A percentile compares a stretch with the other conserved stretches of the same genome.
Evolutionary conservation across 1,140 invertebrate species (phyloP).

Genomic region (Berghia stephanieae): DNA sequence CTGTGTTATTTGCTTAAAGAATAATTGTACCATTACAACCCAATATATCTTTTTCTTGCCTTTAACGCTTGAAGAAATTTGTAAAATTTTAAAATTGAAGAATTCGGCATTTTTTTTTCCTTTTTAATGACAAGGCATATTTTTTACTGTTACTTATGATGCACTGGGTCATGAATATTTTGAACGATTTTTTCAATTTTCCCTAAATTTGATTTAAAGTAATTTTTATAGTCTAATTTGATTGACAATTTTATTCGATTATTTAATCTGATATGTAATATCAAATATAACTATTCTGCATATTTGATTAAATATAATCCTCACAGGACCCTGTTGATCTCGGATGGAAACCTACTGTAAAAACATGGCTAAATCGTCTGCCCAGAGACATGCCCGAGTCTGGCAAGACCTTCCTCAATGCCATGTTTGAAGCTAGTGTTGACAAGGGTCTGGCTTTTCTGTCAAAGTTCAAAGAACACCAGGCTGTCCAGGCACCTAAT

Average conservation of each 20-base stretch:
- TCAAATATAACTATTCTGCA: background rate
- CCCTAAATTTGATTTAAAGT: too few relatives aligned
- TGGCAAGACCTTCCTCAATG: constrained; percentile 68
- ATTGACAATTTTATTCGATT: too few relatives aligned
- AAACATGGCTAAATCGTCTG: constrained; percentile 62
- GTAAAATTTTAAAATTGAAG: too few relatives aligned
- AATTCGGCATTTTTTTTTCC: too few relatives aligned
- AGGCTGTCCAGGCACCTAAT: constrained; percentile 53
- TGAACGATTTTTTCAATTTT: too few relatives aligned
- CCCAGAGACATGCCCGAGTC: constrained; percentile 61
- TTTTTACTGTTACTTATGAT: too few relatives aligned
- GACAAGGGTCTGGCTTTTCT: constrained; percentile 72
- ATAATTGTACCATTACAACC: too few relatives aligned
- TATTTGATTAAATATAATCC: background rate
- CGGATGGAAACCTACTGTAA: constrained; percentile 64
- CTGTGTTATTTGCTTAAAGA: background rate
- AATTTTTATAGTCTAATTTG: too few relatives aligned
- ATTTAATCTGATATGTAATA: background rate
- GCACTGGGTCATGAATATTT: too few relatives aligned
- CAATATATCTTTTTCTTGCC: too few relatives aligned
- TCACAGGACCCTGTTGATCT: constrained; percentile 64
- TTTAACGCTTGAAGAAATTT: too few relatives aligned
- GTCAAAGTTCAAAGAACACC: constrained; percentile 47
- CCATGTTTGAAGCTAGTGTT: constrained; percentile 74
- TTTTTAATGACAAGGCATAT: too few relatives aligned